A percentile compares a stretch with the other conserved stretches of the same genome.
Evolutionary conservation across 2,888 invertebrate genomes (phyloP).

Genomic region (Hemistola chrysoprasaria): DNA sequence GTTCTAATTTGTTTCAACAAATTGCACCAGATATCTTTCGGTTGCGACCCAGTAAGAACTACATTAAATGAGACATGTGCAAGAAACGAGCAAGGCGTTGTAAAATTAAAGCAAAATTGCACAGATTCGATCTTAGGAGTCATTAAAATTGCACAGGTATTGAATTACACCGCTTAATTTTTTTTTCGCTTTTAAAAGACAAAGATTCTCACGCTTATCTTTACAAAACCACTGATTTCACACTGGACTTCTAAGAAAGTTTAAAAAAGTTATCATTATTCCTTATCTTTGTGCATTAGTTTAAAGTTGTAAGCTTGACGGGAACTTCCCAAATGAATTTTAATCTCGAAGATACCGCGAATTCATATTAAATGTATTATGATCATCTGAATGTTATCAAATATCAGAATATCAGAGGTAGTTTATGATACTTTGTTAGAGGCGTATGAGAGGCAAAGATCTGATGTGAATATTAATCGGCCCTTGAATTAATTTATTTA

Average conservation of each 20-base stretch:
- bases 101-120: conserved; percentile 44
- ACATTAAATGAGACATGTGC: conserved; percentile 25
- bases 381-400: conserved; percentile 13
- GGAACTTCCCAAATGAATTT: conserved; percentile 53
- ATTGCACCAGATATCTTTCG: conserved; percentile 8
- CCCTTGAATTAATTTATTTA: conserved; percentile 35
- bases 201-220: conserved; percentile 52
- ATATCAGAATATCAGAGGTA: conserved; percentile 51
- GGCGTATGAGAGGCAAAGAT: conserved; percentile 33
- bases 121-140: conserved; percentile 40
- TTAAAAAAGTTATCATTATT: conserved; percentile 43
- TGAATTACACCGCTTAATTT: conserved; percentile 42
- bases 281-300: conserved; percentile 56
- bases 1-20: conserved; percentile 11
- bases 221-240: conserved; percentile 31
- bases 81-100: conserved; percentile 28
- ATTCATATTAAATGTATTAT: conserved; percentile 47
- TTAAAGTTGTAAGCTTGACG: conserved; percentile 41
- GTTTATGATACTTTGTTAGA: conserved; percentile 49
- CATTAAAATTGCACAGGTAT: conserved; percentile 43
- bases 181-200: conserved; percentile 34
- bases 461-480: conserved; percentile 56
- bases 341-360: conserved; percentile 49
- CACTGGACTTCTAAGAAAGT: conserved; percentile 50
- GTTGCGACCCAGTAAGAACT: conserved; percentile 16